Base-by-base conservation (phyloP, 2,113 vertebrate species). In the Coptodon bakossiorum region DNA sequence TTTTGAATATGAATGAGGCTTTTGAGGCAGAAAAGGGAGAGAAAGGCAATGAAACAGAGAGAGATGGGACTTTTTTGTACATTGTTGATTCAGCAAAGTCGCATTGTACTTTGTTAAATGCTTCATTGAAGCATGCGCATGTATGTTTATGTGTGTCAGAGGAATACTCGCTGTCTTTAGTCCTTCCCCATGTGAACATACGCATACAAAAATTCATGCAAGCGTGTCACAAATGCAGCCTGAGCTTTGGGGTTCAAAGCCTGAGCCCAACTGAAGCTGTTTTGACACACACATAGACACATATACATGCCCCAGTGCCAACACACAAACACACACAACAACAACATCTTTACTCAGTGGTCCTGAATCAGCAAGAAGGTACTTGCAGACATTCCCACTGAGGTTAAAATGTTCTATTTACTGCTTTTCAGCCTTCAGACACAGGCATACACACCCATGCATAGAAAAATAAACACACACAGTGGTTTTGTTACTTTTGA, bases 281-380 rank as follows among this genome's bases (percentile, higher is more conserved):
- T 54, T 53, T 66, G 80, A 86, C 31, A 82, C 66, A 73, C 59
- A 81, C 13, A 89, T 4, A 80, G 83, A 85, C 24, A 43, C 48
- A 48, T 56, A 56, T 4, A n/a, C 71, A 53, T 11, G 13, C n/a
- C 1, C n/a, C 83, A 43, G 82, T 43, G 34, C 48, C 56, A 31
- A 71, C 34, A 54, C 56, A 66, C 81, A 54, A 50, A 48, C 79
- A 71, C 57, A 54, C 50, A 29, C 80, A 83, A 89, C 45, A 81
- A 36, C 76, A 90, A 61, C 88, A 89, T 90, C 80, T 93, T 89
- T 84, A 76, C 89, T 82, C 87, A 80, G 86, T 48, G 82, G 89
- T 85, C 81, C 94, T 94, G 93, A 95, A 90, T 94, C 94, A 95
- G 94, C 94, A 91, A 90, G 68, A 92, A 68, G 29, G 19, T 66